Base-by-base conservation (phyloP, 1,140 invertebrate genomes). In the Euura lappo region DNA sequence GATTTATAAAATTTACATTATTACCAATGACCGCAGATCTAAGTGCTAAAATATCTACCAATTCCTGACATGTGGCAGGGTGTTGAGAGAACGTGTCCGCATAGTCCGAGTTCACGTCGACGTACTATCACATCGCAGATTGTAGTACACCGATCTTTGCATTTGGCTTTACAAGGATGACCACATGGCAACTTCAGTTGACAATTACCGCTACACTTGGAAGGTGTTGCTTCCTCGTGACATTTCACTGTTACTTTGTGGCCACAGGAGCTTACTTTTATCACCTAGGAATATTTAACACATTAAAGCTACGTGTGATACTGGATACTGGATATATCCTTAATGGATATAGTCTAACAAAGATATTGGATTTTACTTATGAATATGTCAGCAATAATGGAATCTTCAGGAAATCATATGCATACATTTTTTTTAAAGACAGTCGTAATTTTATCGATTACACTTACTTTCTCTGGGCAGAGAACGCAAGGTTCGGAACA, bases 401-500 rank as follows among this genome's bases (percentile, higher is more conserved):
- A 11, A 69, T 46, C 43, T 69, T 44, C 45, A 45, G 42, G 11
- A 68, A 68, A 28, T 68, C 13, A 68, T 42, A 42, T 42, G 8
- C 13, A 42, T 44, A 42, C 2, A 2, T 71, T 7, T 71, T 11
- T 43, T 71, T 13, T 67, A 44, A 42, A 68, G 2, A 68, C 64
- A 45, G 7, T 28, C 28, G 1, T 28, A 0, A 28, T 28, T 28
- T 28, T 28, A 28, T 28, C 28, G 60, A 42, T 7, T 45, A 65
- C 60, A 78, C 71, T 80, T 80, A 89, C 89, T 81, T 80, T 83
- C 66, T 80, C 77, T 64, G 73, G 77, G 75, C 90, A 90, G 43
- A 85, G 79, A 44, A 73, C 80, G 76, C 90, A 91, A 7, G 64
- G 4, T 71, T 89, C 85, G 45, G 66, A 79, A 79, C 90, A 91